A percentile compares a stretch with the other conserved stretches of the same genome.
These are phyloP conservation scores for Grammomys dolichurus DNA, from an alignment of 2,113 vertebrate genomes.

Conservation along the genomic window DNA sequence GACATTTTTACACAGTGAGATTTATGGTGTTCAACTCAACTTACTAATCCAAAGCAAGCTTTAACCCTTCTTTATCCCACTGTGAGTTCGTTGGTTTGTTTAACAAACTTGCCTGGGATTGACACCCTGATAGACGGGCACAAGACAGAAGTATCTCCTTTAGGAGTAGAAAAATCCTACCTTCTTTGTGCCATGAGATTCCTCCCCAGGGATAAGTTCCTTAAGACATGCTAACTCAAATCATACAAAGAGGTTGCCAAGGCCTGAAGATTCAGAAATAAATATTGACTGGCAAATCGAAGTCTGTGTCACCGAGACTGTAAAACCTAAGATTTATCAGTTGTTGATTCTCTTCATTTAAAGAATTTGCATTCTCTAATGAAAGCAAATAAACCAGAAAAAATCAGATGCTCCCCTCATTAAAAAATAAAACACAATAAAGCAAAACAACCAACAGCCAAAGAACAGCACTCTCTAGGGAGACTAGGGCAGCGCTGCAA, in stretches of 20 bases:
- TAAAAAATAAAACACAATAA: constrained; percentile 59
- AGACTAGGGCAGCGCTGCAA: neutral
- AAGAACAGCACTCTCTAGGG: neutral
- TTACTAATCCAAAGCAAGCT: neutral
- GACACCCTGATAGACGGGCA: neutral
- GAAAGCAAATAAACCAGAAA: constrained; percentile 55
- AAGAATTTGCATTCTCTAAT: constrained; percentile 23
- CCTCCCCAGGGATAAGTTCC: neutral
- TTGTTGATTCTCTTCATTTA: constrained; percentile 45
- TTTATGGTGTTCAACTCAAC: neutral
- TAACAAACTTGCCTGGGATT: neutral
- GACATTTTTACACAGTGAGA: constrained; percentile 38
- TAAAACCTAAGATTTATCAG: constrained; percentile 46
- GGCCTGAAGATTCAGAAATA: constrained; percentile 41
- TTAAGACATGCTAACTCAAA: constrained; percentile 14
- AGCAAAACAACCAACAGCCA: constrained; percentile 39
- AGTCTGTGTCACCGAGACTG: neutral
- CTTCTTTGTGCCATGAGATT: neutral
- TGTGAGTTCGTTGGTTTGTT: neutral
- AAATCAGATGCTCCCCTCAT: constrained; percentile 47
- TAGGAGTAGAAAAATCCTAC: neutral
- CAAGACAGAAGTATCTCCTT: neutral
- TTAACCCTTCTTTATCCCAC: neutral
- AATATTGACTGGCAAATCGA: constrained; percentile 46
- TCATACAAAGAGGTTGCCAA: neutral